These are phyloP conservation scores for Axea sp. DNA, from an alignment of 2,888 invertebrate species.

Conservation along the genomic window DNA sequence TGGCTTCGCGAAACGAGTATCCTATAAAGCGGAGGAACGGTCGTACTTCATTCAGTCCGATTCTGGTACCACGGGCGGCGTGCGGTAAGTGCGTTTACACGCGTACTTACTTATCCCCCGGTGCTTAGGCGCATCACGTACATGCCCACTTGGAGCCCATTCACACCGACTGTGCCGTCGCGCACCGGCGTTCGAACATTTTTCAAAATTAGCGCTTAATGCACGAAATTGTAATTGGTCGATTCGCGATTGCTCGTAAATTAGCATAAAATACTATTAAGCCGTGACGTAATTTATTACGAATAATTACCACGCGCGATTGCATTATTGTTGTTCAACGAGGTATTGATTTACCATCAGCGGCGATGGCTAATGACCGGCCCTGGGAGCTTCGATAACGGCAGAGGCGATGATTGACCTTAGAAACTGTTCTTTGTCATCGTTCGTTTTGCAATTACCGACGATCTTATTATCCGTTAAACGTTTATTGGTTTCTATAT, in stretches of 20 bases:
- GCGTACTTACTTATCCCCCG: slow-evolving; percentile 57
- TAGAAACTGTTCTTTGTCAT: no score
- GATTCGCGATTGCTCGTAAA: slow-evolving; percentile 33
- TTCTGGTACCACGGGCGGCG: slow-evolving; percentile 44
- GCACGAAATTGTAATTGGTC: slow-evolving; percentile 26
- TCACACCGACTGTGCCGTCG: no score
- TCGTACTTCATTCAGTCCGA: slow-evolving; percentile 59
- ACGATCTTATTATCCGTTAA: no score
- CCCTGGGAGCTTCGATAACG: no score
- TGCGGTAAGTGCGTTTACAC: slow-evolving; percentile 64
- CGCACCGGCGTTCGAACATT: slow-evolving; percentile 4
- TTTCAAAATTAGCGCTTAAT: slow-evolving; percentile 24
- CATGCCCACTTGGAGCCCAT: slow-evolving; percentile 32
- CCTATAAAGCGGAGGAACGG: slow-evolving; percentile 64
- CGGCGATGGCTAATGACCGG: no score
- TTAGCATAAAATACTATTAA: slow-evolving; percentile 19
- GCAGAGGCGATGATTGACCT: no score
- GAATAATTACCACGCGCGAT: slow-evolving; percentile 16
- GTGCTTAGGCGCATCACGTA: slow-evolving; percentile 25
- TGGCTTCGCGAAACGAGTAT: slow-evolving; percentile 49
- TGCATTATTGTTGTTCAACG: no score
- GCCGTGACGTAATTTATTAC: slow-evolving; percentile 31
- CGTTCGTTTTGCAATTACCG: no score
- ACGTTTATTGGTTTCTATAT: no score
- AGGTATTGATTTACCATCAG: no score